Evolutionary conservation across 2,888 invertebrate genomes (phyloP), one percentile per base, ranked within the genome.

Genomic region (Hypercompe scribonia): DNA sequence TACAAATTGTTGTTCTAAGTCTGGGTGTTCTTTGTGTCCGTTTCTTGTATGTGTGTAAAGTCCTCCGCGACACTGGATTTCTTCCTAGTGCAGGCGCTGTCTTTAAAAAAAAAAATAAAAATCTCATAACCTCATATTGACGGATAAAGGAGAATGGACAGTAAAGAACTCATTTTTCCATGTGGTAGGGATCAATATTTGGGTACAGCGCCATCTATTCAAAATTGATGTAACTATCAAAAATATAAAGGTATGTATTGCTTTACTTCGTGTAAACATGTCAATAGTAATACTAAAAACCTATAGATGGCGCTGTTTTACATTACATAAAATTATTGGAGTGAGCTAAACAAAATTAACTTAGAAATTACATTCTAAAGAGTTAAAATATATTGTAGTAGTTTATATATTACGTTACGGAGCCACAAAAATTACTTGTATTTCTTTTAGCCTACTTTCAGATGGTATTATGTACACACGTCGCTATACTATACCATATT

Each of bases 161-260:
- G 18, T 18, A 46, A 46, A 46, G 46, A 46, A 3, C 21, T 42
- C 10, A 42, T 3, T 42, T 42, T 15, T 4, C 18, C 0, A 18
- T 42, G 50, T 5, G 24, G 50, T 24, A 50, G 50, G 18, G 50
- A 50, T 54, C n/a, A 3, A n/a, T 3, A 28, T 15, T 58, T 58
- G 0, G 13, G 0, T 42, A 66, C 5, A 66, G 11, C 10, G 65
- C 42, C 65, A 66, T 42, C 65, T 66, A 66, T 66, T 42, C 1
- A 21, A 31, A 42, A 18, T 21, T 3, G 4, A 1, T 66, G 21
- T 42, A 31, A 66, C 21, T 42, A 66, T 10, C 31, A 39, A 21
- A 3, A 11, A 0, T 0, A n/a, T 2, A 0, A 24, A 2, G n/a
- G 4, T 13, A 11, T 0, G 10, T 4, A 36, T 24, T 8, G n/a